Conservation (phyloP, 1,140 invertebrate genomes). For the Thaumatotibia leucotreta region DNA sequence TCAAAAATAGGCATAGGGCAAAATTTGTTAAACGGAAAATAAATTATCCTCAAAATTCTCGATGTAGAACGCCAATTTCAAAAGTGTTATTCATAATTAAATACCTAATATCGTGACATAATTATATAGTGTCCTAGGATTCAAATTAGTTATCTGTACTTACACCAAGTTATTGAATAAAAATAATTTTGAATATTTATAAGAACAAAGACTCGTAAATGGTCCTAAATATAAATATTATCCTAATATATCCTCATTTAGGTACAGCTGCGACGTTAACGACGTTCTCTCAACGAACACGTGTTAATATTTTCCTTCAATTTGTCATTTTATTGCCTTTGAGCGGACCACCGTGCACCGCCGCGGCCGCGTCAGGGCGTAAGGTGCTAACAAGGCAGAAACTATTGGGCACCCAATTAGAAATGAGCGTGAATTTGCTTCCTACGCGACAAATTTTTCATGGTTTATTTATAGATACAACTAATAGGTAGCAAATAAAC, state of each 20-base stretch:
- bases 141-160: too few relatives aligned
- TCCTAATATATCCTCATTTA: neutral
- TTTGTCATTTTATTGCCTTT: slow-evolving; percentile 38
- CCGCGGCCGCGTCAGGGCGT: neutral
- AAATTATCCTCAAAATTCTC: too few relatives aligned
- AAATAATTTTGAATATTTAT: neutral
- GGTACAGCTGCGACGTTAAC: neutral
- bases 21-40: too few relatives aligned
- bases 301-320: slow-evolving; percentile 37
- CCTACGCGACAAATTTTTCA: too few relatives aligned
- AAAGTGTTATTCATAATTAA: too few relatives aligned
- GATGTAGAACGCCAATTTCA: too few relatives aligned
- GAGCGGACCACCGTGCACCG: slow-evolving; percentile 21
- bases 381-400: slow-evolving; percentile 27
- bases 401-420: neutral
- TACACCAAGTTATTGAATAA: too few relatives aligned
- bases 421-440: neutral
- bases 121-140: too few relatives aligned
- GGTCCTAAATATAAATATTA: neutral
- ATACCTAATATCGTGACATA: too few relatives aligned
- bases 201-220: neutral
- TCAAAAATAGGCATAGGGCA: too few relatives aligned
- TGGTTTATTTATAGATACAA: too few relatives aligned
- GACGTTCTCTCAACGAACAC: slow-evolving; percentile 11
- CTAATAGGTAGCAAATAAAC: too few relatives aligned